Conservation (phyloP, 1,140 invertebrate genomes). For the Notospermus geniculatus region DNA sequence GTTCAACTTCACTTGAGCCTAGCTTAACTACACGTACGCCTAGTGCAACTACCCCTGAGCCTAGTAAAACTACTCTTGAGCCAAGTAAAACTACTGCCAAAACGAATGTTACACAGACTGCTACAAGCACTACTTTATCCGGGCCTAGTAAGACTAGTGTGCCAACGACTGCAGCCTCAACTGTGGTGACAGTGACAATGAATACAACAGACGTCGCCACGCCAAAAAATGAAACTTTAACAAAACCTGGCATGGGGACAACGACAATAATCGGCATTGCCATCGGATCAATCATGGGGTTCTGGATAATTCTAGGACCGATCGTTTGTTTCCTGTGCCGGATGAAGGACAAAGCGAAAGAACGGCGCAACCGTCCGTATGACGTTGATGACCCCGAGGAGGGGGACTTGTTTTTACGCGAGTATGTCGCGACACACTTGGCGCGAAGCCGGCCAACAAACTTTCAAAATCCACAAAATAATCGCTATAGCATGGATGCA, state of each 20-base stretch:
- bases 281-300: constrained; percentile 31
- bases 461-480: no score
- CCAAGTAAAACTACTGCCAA: no score
- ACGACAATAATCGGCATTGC: constrained; percentile 34
- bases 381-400: not conserved
- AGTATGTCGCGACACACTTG: no score
- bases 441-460: no score
- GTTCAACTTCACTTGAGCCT: no score
- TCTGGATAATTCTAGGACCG: constrained; percentile 40
- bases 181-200: not conserved
- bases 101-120: no score
- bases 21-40: no score
- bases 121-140: not conserved
- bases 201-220: not conserved
- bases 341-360: constrained; percentile 24
- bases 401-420: constrained; percentile 1
- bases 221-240: constrained; percentile 5
- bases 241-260: not conserved
- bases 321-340: constrained; percentile 40
- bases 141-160: not conserved
- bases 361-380: constrained; percentile 7
- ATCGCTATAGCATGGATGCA: no score
- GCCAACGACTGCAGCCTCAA: constrained; percentile 1
- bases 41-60: no score
- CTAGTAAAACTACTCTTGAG: no score